phyloP scores from a whole-genome alignment of 2,113 vertebrate species.

The Corvus cornix region DNA sequence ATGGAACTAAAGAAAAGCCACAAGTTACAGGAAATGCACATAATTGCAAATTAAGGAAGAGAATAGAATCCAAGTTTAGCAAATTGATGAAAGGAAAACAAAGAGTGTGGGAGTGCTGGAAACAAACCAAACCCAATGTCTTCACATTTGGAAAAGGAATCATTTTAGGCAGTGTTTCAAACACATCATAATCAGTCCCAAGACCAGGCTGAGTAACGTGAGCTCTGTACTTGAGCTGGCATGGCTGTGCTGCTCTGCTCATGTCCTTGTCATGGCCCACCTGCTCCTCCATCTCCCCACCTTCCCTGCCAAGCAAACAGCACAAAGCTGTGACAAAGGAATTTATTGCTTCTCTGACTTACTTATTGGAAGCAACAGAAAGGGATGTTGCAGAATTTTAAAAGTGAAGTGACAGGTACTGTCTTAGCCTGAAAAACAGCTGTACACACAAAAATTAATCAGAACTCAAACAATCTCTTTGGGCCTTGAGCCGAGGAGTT shows the following conservation, averaged over 20 bases:
- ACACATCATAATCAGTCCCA: background rate
- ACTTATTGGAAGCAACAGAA: background rate
- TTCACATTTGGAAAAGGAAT: background rate
- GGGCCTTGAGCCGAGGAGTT: background rate
- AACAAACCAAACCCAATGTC: background rate
- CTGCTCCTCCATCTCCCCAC: background rate
- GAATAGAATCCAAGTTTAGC: background rate
- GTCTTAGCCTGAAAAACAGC: background rate
- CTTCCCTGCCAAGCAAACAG: background rate
- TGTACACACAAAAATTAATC: background rate
- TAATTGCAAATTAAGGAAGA: background rate
- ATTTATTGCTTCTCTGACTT: background rate
- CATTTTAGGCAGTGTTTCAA: background rate
- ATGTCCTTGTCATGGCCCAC: background rate
- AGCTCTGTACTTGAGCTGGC: background rate
- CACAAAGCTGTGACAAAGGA: background rate
- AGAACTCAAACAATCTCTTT: background rate
- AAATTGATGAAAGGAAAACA: background rate
- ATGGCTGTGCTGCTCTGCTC: background rate
- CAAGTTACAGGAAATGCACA: background rate
- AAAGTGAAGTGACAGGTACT: background rate
- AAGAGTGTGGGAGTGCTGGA: background rate
- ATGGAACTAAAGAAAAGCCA: background rate
- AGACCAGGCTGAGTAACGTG: background rate
- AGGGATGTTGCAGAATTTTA: background rate